Conservation (phyloP, 2,113 vertebrate genomes). For the Tragelaphus strepsiceros region DNA sequence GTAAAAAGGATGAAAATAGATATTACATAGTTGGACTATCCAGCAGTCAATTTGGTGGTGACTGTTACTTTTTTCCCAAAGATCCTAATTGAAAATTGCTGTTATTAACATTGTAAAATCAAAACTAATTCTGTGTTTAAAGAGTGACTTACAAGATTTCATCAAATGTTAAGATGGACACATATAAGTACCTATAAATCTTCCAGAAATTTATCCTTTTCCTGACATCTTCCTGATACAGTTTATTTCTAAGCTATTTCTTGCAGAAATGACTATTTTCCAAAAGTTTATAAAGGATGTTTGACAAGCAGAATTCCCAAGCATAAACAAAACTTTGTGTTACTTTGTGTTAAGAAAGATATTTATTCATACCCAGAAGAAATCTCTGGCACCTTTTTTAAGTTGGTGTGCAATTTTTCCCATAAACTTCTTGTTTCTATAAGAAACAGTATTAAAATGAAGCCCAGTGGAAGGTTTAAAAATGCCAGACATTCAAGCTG, state of each 20-base stretch:
- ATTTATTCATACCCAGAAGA: constrained; percentile 22
- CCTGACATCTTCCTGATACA: neutral
- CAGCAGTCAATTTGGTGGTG: neutral
- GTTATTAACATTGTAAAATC: constrained; percentile 4
- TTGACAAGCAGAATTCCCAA: constrained; percentile 41
- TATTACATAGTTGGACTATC: neutral
- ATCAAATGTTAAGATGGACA: neutral
- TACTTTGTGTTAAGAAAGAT: constrained; percentile 16
- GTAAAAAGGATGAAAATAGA: neutral
- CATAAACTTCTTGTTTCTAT: constrained; percentile 21
- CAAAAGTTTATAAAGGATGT: neutral
- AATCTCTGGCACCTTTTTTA: neutral
- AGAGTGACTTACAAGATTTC: neutral
- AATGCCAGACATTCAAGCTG: neutral
- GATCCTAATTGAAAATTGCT: neutral
- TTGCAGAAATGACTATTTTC: constrained; percentile 12
- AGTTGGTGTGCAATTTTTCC: neutral
- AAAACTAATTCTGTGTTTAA: constrained; percentile 5
- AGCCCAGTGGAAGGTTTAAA: constrained; percentile 32
- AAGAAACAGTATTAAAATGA: constrained; percentile 29
- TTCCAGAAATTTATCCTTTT: neutral
- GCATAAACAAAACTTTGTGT: constrained; percentile 32
- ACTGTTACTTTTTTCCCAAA: neutral
- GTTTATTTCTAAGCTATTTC: constrained; percentile 14
- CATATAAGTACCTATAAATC: neutral